phyloP scores from a whole-genome alignment of 2,888 invertebrate genomes.

The Macrosiphum euphorbiae region DNA sequence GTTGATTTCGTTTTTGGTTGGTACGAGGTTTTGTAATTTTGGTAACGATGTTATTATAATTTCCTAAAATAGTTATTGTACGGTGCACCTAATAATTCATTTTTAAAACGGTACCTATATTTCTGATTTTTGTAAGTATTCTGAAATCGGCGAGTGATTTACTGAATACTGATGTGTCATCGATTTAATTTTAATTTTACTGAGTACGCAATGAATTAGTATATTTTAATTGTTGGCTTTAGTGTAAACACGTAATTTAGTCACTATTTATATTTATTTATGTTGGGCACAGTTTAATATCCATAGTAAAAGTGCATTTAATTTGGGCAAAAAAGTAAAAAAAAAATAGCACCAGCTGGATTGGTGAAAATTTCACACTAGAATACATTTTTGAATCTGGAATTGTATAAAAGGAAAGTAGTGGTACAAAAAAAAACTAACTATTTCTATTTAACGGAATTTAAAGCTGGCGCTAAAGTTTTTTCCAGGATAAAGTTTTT shows the following conservation, averaged over 20 bases:
- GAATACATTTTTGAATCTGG: constrained; percentile 27
- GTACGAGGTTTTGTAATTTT: neutral
- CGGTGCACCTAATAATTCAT: neutral
- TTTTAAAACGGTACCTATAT: too few relatives aligned
- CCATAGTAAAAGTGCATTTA: neutral
- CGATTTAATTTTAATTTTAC: neutral
- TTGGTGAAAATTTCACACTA: neutral
- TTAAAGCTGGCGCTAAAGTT: constrained; percentile 16
- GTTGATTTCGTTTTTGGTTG: neutral
- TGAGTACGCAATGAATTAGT: neutral
- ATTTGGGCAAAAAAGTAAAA: neutral
- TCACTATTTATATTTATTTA: neutral
- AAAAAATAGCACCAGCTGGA: neutral
- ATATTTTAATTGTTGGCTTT: neutral
- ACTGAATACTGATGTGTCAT: neutral
- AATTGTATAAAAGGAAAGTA: constrained; percentile 14
- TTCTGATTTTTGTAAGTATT: neutral
- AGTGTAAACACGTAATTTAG: neutral
- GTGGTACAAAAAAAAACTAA: constrained; percentile 22
- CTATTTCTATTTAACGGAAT: constrained; percentile 25
- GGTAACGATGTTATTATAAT: neutral
- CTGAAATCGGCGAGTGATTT: neutral
- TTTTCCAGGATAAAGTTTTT: constrained; percentile 28
- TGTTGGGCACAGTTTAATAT: neutral
- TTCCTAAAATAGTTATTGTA: neutral